These are phyloP conservation scores for Invenusta paracnida DNA, from an alignment of 2,888 invertebrate species.

Conservation along the genomic window DNA sequence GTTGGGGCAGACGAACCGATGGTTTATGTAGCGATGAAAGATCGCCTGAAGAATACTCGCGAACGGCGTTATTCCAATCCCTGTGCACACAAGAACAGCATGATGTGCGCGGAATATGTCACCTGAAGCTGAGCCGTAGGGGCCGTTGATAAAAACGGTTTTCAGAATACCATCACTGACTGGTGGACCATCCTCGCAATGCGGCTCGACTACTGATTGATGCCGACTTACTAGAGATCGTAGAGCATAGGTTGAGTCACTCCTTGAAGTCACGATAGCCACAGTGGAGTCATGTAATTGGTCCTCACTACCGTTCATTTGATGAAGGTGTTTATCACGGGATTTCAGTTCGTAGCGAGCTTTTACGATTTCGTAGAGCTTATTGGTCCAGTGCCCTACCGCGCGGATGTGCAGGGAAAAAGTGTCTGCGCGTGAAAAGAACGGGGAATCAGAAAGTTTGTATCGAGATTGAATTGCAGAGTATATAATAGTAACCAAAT, in stretches of 20 bases:
- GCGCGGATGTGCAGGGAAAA: constrained; percentile 74
- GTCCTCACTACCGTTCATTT: background rate
- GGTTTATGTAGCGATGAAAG: constrained; percentile 63
- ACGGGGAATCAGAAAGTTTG: background rate
- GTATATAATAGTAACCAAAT: no score
- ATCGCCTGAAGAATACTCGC: constrained; percentile 88
- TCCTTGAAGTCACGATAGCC: background rate
- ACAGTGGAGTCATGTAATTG: background rate
- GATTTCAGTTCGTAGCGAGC: background rate
- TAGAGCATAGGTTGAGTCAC: background rate
- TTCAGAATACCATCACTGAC: background rate
- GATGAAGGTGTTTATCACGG: background rate
- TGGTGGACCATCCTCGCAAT: background rate
- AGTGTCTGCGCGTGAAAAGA: background rate
- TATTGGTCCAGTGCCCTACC: constrained; percentile 88
- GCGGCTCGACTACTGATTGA: background rate
- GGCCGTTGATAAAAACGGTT: constrained; percentile 71
- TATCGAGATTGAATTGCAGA: no score
- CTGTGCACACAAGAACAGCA: constrained; percentile 85
- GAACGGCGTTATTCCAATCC: constrained; percentile 92
- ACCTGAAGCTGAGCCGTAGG: constrained; percentile 78
- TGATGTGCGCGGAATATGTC: constrained; percentile 90
- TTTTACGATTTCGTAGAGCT: constrained; percentile 68
- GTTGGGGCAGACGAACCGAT: background rate
- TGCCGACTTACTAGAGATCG: background rate